These are phyloP conservation scores for Vireo griseus DNA, from an alignment of 2,797 vertebrate species.

Conservation along the genomic window DNA sequence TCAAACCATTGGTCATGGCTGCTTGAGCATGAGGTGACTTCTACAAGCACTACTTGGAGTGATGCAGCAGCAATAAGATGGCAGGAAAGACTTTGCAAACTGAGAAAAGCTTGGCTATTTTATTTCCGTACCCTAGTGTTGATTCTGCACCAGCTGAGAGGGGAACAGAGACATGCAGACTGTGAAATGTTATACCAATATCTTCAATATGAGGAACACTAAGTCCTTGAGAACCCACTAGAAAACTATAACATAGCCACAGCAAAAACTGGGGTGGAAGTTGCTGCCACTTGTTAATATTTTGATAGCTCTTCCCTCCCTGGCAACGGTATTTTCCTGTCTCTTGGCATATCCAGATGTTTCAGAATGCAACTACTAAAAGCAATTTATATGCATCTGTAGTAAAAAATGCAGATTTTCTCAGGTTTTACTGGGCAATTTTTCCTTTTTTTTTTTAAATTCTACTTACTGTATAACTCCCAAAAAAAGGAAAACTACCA, in stretches of 20 bases:
- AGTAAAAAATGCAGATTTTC: neutral
- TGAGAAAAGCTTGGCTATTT: neutral
- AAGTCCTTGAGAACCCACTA: neutral
- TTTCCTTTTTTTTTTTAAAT: neutral
- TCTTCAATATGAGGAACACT: neutral
- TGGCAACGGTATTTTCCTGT: neutral
- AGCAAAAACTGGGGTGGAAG: neutral
- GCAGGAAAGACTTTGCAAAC: neutral
- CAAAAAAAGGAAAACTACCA: rapidly evolving
- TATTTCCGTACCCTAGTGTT: neutral
- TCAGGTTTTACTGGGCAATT: neutral
- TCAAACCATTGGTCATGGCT: neutral
- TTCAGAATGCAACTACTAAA: neutral
- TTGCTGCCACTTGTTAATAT: neutral
- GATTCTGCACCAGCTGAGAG: neutral
- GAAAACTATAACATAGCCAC: neutral
- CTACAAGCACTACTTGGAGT: neutral
- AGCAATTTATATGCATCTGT: neutral
- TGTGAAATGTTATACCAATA: rapidly evolving
- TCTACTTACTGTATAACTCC: neutral
- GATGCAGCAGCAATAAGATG: rapidly evolving
- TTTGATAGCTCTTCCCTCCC: neutral
- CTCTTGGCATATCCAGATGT: neutral
- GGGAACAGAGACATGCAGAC: neutral
- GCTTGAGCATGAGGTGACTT: neutral